These are phyloP conservation scores for Pampus argenteus DNA, from an alignment of 2,797 vertebrate genomes.

Conservation along the genomic window DNA sequence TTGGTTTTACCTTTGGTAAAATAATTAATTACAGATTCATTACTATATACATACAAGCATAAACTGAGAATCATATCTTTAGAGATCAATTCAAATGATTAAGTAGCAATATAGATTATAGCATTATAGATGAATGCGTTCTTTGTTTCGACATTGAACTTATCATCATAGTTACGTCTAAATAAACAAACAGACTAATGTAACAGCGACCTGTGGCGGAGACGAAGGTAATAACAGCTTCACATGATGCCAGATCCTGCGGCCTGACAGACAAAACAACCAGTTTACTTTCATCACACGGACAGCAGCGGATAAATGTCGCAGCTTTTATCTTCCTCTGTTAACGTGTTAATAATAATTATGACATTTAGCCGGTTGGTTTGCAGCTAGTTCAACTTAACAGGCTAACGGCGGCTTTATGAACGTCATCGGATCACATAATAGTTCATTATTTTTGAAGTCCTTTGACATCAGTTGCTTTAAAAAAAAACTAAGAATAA, in stretches of 20 bases:
- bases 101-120: too few species aligned
- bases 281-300: neutral
- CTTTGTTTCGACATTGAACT: neutral
- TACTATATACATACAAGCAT: too few species aligned
- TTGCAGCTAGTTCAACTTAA: neutral
- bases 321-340: neutral
- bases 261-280: conserved; percentile 40
- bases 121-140: too few species aligned
- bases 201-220: conserved; percentile 28
- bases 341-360: neutral
- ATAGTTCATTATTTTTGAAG: neutral
- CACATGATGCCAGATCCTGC: conserved; percentile 16
- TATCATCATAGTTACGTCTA: neutral
- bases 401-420: neutral
- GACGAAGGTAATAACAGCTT: neutral
- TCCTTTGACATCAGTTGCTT: rapidly evolving
- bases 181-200: neutral
- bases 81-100: too few species aligned
- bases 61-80: too few species aligned
- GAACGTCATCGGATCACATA: neutral
- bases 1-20: too few species aligned
- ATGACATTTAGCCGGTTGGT: neutral
- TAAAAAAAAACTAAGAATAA: neutral
- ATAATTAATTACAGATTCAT: too few species aligned
- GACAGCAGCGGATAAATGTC: neutral